Evolutionary conservation across 2,888 invertebrate genomes (phyloP).

Genomic region (Theretra japonica): DNA sequence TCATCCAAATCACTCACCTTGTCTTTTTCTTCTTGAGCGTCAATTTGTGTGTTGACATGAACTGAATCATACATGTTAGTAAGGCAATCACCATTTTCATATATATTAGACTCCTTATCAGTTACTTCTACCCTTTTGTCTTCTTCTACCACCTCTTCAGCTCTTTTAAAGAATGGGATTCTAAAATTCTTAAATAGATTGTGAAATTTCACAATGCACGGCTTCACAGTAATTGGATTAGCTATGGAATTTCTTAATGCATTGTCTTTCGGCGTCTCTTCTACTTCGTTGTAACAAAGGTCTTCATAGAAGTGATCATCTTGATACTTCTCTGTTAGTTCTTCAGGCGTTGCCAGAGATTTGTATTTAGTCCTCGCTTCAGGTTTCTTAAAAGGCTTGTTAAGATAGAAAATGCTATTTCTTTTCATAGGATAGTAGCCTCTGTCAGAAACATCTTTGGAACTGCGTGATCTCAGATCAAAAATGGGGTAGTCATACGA

Average conservation of each 20-base stretch:
- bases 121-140: conserved; percentile 41
- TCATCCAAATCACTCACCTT: conserved; percentile 4
- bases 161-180: conserved; percentile 71
- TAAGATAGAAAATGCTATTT: conserved; percentile 60
- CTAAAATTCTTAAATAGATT: conserved; percentile 72
- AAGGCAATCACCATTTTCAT: conserved; percentile 67
- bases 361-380: conserved; percentile 69
- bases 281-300: conserved; percentile 68
- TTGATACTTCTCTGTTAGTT: conserved; percentile 56
- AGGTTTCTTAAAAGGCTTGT: conserved; percentile 60
- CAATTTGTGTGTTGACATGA: conserved; percentile 47
- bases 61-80: conserved; percentile 77
- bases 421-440: conserved; percentile 76
- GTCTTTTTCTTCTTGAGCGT: conserved; percentile 17
- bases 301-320: conserved; percentile 81
- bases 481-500: conserved; percentile 76
- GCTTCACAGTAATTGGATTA: conserved; percentile 52
- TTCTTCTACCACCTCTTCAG: conserved; percentile 48
- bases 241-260: conserved; percentile 34
- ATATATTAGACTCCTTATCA: conserved; percentile 54
- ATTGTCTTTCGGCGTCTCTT: conserved; percentile 45
- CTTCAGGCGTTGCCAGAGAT: conserved; percentile 63
- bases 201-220: conserved; percentile 72
- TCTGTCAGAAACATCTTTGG: conserved; percentile 68
- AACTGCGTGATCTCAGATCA: conserved; percentile 60